Evolutionary conservation across 2,888 invertebrate species (phyloP).

Genomic region (Lordiphosa fenestrarum): DNA sequence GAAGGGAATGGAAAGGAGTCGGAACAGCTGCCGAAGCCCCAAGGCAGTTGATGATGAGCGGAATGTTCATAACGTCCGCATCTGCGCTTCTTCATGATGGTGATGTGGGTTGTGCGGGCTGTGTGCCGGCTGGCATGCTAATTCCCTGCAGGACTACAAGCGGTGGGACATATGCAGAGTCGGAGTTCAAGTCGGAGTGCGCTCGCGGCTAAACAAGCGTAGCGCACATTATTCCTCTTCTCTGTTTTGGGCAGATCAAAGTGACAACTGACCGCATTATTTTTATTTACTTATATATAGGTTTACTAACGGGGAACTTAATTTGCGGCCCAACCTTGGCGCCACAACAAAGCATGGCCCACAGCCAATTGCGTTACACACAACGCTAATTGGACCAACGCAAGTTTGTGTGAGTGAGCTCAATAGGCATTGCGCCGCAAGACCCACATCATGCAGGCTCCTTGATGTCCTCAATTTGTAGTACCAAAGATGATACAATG

Average conservation of each 20-base stretch:
- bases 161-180: conserved; percentile 24
- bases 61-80: conserved; percentile 36
- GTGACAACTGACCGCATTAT: conserved; percentile 71
- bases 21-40: conserved; percentile 35
- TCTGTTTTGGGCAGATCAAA: conserved; percentile 55
- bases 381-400: conserved; percentile 65
- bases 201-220: conserved; percentile 29
- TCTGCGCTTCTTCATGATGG: background rate
- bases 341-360: conserved; percentile 70
- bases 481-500: background rate
- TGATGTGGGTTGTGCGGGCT: conserved; percentile 12
- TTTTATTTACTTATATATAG: conserved; percentile 24
- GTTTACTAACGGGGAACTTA: background rate
- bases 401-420: conserved; percentile 24
- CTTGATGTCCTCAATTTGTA: conserved; percentile 24
- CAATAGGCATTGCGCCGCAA: conserved; percentile 69
- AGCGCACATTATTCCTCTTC: conserved; percentile 3
- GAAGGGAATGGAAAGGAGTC: conserved; percentile 20
- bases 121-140: conserved; percentile 51
- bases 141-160: conserved; percentile 60
- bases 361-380: conserved; percentile 63
- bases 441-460: conserved; percentile 71
- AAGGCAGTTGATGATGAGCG: conserved; percentile 40
- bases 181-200: conserved; percentile 15
- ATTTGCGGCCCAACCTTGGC: conserved; percentile 12